Evolutionary conservation across 2,888 invertebrate species (phyloP), one percentile per base, ranked within the genome.

Genomic region (Brachylomia viminalis): DNA sequence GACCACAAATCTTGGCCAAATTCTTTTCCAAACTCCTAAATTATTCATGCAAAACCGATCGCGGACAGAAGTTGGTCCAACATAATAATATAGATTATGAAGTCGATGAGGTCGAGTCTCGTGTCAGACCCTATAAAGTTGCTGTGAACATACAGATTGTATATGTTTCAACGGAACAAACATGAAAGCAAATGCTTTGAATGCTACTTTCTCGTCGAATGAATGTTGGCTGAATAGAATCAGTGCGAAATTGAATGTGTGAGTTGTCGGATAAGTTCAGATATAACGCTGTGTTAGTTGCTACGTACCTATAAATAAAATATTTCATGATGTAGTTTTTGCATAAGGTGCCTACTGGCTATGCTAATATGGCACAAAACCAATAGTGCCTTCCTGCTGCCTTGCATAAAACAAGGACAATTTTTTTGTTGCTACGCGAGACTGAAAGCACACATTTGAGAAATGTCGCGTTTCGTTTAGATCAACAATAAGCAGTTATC

Each of bases 141-240:
- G 20, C 76, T 80, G 59, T 15, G 65, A 82, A 83, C 65, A 68
- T 65, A 71, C 23, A 45, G 61, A 80, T 82, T 59, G 54, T 65
- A 42, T 45, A 42, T 70, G 47, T 62, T 84, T 62, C 42, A 64
- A 75, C 65, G 15, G 61, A 56, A 45, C 8, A 49, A 56, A 47
- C 27, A 54, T 79, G 45, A 73, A 82, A 62, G 27, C 5, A 52
- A 81, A 81, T 78, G 49, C 47, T 71, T 45, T 73, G 42, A 74
- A 74, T 59, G 23, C 2, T 47, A 17, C 10, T 56, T 65, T 62
- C 15, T 33, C 13, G 13, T 45, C 38, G 23, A 70, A 58, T 62
- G 61, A 0, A 65, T 56, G 49, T 61, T 33, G 17, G 17, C 23
- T 11, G 27, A 38, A 42, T 33, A 42, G 11, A 65, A 42, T 65